A percentile compares a stretch with the other conserved stretches of the same genome.
Evolutionary conservation across 2,113 vertebrate genomes (phyloP).

Genomic region (Ptychochromis oligacanthus): DNA sequence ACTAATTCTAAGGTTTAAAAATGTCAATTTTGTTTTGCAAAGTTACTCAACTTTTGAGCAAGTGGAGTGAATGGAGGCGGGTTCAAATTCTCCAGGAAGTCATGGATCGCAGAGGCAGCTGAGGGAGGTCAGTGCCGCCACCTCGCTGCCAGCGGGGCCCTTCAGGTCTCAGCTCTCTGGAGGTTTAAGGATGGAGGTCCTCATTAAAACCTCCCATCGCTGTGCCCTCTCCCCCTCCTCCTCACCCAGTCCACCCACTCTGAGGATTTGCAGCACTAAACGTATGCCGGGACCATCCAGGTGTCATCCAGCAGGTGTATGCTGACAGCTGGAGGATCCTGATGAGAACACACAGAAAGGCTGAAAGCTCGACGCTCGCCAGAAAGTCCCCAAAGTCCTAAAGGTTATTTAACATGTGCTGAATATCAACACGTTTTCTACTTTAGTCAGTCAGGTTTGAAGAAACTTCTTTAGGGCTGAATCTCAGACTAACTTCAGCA

Average conservation of each 20-base stretch:
- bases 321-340: slow-evolving; percentile 28
- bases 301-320: slow-evolving; percentile 55
- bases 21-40: not conserved
- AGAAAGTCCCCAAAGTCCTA: not conserved
- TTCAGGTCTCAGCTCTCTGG: slow-evolving; percentile 58
- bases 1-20: slow-evolving; percentile 1
- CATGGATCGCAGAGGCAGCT: slow-evolving; percentile 48
- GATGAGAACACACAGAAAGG: slow-evolving; percentile 30
- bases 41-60: slow-evolving; percentile 1
- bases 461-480: not conserved
- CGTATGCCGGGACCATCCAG: slow-evolving; percentile 38
- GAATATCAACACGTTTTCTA: not conserved
- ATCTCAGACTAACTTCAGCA: no score
- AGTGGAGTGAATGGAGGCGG: not conserved
- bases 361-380: not conserved
- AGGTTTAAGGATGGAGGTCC: slow-evolving; percentile 64
- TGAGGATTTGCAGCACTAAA: slow-evolving; percentile 26
- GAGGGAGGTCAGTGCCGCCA: slow-evolving; percentile 67
- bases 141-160: slow-evolving; percentile 39
- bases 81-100: slow-evolving; percentile 32
- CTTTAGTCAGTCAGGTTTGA: not conserved
- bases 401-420: not conserved
- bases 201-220: slow-evolving; percentile 73
- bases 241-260: slow-evolving; percentile 22
- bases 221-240: slow-evolving; percentile 45